Conservation (phyloP, 2,888 invertebrate genomes). For the Anagyrus pseudococci region DNA sequence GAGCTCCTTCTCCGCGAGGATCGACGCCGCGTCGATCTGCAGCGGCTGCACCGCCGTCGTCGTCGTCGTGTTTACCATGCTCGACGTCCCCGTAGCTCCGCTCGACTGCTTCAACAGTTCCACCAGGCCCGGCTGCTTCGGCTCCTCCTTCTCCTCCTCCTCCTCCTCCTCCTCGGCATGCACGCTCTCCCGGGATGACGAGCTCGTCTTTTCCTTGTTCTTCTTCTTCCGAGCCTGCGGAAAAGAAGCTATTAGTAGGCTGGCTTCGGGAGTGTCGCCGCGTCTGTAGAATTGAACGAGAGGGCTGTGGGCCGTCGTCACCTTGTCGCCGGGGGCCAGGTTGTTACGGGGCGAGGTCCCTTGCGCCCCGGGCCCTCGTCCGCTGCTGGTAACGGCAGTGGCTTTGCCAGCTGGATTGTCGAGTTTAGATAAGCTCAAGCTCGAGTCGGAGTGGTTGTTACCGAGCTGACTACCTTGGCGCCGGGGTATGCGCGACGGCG, state of each 20-base stretch:
- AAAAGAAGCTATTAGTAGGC: too few species aligned
- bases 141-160: slow-evolving; percentile 10
- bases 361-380: slow-evolving; percentile 5
- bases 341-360: not conserved
- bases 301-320: too few species aligned
- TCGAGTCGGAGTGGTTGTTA: not conserved
- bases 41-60: slow-evolving; percentile 57
- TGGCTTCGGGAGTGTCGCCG: too few species aligned
- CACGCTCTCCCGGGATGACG: not conserved
- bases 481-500: slow-evolving; percentile 56
- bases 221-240: too few species aligned
- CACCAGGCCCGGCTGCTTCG: slow-evolving; percentile 39
- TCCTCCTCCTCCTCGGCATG: not conserved
- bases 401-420: not conserved
- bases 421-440: too few species aligned
- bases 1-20: slow-evolving; percentile 44
- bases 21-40: slow-evolving; percentile 51
- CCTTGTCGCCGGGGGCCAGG: not conserved
- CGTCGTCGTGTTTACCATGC: slow-evolving; percentile 57
- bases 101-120: slow-evolving; percentile 53
- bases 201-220: too few species aligned
- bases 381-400: not conserved
- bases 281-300: too few species aligned
- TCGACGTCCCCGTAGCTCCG: slow-evolving; percentile 51
- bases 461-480: slow-evolving; percentile 40